phyloP scores from a whole-genome alignment of 2,113 vertebrate genomes.

The Mesembrinibis cayennensis region DNA sequence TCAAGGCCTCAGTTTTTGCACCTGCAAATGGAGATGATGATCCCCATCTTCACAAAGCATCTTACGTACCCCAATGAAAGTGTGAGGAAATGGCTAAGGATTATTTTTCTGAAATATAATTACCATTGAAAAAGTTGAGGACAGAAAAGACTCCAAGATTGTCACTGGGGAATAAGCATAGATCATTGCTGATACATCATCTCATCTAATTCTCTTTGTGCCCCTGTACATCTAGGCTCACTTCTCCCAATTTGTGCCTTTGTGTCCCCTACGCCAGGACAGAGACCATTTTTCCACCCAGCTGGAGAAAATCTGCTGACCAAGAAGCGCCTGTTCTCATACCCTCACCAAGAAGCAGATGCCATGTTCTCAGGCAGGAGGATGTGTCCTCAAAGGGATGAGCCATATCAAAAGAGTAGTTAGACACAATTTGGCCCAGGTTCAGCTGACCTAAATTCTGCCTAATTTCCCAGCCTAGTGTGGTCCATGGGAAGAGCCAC shows the following conservation, averaged over 20 bases:
- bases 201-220: neutral
- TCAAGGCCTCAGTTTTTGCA: neutral
- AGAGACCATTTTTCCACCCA: neutral
- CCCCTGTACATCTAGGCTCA: neutral
- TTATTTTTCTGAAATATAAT: neutral
- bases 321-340: neutral
- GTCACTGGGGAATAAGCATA: neutral
- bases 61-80: neutral
- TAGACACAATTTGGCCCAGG: slow-evolving; percentile 11
- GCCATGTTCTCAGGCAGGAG: neutral
- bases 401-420: neutral
- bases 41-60: neutral
- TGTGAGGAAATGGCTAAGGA: neutral
- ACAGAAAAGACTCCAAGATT: neutral
- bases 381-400: neutral
- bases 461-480: neutral
- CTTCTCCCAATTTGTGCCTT: neutral
- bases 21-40: neutral
- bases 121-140: neutral
- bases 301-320: neutral
- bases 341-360: neutral
- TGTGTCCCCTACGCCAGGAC: neutral
- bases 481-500: slow-evolving; percentile 25
- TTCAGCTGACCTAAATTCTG: slow-evolving; percentile 63
- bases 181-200: neutral